Evolutionary conservation across 1,140 invertebrate species (phyloP), one percentile per base, ranked within the genome.

Genomic region (Gonioctena quinquepunctata): DNA sequence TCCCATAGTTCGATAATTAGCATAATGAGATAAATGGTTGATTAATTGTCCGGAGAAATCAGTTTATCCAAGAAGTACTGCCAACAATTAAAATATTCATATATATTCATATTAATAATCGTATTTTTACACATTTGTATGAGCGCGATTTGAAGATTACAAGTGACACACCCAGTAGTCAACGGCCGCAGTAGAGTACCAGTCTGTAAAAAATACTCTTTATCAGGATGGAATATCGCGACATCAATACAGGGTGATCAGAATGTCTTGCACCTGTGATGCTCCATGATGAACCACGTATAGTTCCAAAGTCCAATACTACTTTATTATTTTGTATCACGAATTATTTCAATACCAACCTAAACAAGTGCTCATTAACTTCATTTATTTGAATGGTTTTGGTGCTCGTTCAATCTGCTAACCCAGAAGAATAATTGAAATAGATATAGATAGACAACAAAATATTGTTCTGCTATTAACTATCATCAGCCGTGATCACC

Each of bases 1-100:
- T 69, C n/a, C 60, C 67, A 64, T 69, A 69, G 61, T 42, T 57
- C 11, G 18, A 52, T 69, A 69, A 69, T 69, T 69, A 63, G 60
- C 68, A 69, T 69, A 69, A 69, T 63, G 61, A 61, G 68, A 63
- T 69, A 69, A 69, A 69, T 64, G 57, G 28, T 26, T 69, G 68
- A 69, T 69, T 60, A 68, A 68, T 68, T 68, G 60, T 68, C 28
- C 19, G 52, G 28, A 68, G 56, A 56, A 69, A 69, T 69, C 60
- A 64, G 68, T 69, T 69, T 33, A 63, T 61, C 21, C 59, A 27
- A 23, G 60, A 56, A 69, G 57, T 59, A 59, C 42, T 68, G 57
- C 56, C 49, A 42, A 61, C 60, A 69, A 69, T 64, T 69, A 64
- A 52, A 62, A 62, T 69, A 69, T 69, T 69, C 48, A 62, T 26